Percentiles rank a stretch among this genome's conserved stretches.
These are phyloP conservation scores for Apeltes quadracus DNA, from an alignment of 2,113 vertebrate genomes.

Conservation along the genomic window DNA sequence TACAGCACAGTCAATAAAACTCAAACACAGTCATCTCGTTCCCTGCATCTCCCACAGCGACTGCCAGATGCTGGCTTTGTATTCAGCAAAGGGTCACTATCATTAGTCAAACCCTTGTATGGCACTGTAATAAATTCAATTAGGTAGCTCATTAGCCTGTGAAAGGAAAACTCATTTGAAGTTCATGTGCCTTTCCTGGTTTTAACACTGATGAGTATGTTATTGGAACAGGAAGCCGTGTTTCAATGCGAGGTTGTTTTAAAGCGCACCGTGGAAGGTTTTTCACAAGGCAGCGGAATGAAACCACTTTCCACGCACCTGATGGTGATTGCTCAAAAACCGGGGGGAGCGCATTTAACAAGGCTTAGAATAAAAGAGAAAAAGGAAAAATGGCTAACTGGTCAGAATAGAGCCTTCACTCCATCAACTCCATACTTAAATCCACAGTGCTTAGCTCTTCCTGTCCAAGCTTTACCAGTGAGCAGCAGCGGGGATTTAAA, in stretches of 20 bases:
- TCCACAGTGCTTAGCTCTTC: not conserved
- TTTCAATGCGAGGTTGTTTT: constrained; percentile 21
- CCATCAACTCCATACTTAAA: not conserved
- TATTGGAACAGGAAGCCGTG: constrained; percentile 35
- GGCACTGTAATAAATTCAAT: constrained; percentile 64
- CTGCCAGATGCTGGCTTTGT: constrained; percentile 44
- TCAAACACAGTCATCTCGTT: not conserved
- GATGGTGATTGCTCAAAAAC: constrained; percentile 26
- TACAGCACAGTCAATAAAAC: constrained; percentile 11
- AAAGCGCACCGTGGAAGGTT: constrained; percentile 42
- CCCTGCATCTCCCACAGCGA: not conserved
- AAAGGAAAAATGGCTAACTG: not conserved
- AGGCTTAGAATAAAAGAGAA: constrained; percentile 15
- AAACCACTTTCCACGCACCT: constrained; percentile 44
- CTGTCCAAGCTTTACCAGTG: not conserved
- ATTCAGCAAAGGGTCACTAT: constrained; percentile 60
- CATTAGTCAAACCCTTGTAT: constrained; percentile 67
- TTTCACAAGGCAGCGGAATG: constrained; percentile 33
- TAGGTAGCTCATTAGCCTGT: constrained; percentile 67
- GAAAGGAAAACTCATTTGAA: constrained; percentile 58
- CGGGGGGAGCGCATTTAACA: not conserved
- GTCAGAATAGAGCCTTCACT: not conserved
- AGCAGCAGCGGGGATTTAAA: not conserved
- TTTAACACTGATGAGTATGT: constrained; percentile 52
- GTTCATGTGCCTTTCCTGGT: constrained; percentile 53